Evolutionary conservation across 2,888 invertebrate genomes (phyloP).

Genomic region (Crepidodera aurea): DNA sequence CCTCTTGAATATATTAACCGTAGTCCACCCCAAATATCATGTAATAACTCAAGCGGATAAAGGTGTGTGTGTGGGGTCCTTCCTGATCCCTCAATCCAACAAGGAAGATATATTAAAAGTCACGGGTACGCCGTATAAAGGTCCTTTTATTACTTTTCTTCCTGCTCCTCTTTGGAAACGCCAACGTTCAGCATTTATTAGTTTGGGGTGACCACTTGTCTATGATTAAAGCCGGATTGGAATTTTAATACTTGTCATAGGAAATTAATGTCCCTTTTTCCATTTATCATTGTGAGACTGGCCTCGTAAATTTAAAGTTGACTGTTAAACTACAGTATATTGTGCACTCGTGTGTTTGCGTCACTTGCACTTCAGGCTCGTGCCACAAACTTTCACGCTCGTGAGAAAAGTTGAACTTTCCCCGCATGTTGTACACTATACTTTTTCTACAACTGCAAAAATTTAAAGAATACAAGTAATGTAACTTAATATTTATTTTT

Average conservation of each 20-base stretch:
- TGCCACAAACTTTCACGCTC: no score
- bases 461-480: no score
- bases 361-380: no score
- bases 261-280: conserved; percentile 53
- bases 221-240: conserved; percentile 57
- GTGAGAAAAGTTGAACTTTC: no score
- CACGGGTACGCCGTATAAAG: conserved; percentile 36
- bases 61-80: conserved; percentile 34
- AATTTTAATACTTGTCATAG: conserved; percentile 60
- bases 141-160: conserved; percentile 48
- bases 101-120: conserved; percentile 42
- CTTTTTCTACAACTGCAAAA: no score
- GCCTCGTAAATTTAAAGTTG: no score
- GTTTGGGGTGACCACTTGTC: conserved; percentile 59
- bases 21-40: conserved; percentile 26
- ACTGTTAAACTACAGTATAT: no score
- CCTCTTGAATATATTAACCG: background rate
- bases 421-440: no score
- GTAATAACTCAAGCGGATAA: conserved; percentile 35
- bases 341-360: no score
- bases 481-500: no score
- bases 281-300: conserved; percentile 1
- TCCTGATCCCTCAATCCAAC: background rate
- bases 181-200: conserved; percentile 57
- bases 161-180: conserved; percentile 48